Evolutionary conservation across 1,140 invertebrate genomes (phyloP).

Genomic region (Pseudomyrmex pallidus): DNA sequence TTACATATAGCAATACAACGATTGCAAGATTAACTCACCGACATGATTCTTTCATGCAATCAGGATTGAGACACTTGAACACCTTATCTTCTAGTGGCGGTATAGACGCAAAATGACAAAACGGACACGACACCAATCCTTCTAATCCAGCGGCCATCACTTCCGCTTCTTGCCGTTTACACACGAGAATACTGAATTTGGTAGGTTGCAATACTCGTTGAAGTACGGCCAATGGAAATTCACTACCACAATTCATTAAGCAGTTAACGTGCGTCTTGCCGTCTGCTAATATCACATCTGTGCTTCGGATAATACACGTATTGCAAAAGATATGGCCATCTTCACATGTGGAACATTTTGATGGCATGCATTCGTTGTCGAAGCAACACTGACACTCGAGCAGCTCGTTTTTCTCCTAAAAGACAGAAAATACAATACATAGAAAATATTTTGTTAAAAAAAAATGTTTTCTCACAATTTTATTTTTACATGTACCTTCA

Average conservation of each 20-base stretch:
- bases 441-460: slow-evolving; percentile 20
- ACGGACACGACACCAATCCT: slow-evolving; percentile 88
- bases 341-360: slow-evolving; percentile 86
- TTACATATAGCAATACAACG: not conserved
- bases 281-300: slow-evolving; percentile 82
- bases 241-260: slow-evolving; percentile 82
- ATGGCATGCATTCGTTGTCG: slow-evolving; percentile 87
- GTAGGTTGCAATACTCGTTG: slow-evolving; percentile 85
- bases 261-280: slow-evolving; percentile 86
- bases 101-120: slow-evolving; percentile 88
- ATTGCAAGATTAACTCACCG: slow-evolving; percentile 76
- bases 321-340: slow-evolving; percentile 88
- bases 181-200: slow-evolving; percentile 86
- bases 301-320: slow-evolving; percentile 85
- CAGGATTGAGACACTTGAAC: slow-evolving; percentile 88
- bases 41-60: slow-evolving; percentile 89
- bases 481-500: slow-evolving; percentile 70
- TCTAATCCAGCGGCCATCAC: slow-evolving; percentile 87
- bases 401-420: slow-evolving; percentile 80
- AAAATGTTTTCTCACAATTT: slow-evolving; percentile 8
- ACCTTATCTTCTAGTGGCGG: slow-evolving; percentile 86
- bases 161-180: slow-evolving; percentile 87
- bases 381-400: slow-evolving; percentile 87
- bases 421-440: slow-evolving; percentile 29
- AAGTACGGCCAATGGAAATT: slow-evolving; percentile 84